Percentiles rank a stretch among this genome's conserved stretches.
Evolutionary conservation across 2,113 vertebrate genomes (phyloP).

Genomic region (Nannobrachium achirus): DNA sequence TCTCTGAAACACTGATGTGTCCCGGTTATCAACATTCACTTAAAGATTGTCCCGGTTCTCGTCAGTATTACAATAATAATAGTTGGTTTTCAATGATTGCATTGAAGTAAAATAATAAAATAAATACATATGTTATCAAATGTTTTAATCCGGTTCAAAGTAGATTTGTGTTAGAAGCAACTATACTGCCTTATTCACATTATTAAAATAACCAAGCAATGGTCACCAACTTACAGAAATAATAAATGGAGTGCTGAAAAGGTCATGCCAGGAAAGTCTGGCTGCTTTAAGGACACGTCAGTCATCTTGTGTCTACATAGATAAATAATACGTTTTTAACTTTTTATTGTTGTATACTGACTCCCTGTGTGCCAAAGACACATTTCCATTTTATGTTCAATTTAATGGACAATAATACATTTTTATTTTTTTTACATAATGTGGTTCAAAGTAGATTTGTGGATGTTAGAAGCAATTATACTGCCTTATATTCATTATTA

Average conservation of each 20-base stretch:
- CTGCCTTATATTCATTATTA: no score
- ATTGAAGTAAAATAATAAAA: no score
- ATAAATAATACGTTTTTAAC: neutral
- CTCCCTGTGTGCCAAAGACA: neutral
- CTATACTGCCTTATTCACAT: neutral
- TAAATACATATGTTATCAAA: no score
- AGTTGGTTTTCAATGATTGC: no score
- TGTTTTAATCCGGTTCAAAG: neutral
- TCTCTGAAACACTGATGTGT: no score
- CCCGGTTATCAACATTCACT: no score
- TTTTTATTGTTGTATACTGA: no score
- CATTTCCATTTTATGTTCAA: neutral
- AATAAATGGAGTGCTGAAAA: constrained; percentile 34
- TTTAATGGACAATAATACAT: no score
- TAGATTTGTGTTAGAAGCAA: neutral
- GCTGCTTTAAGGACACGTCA: neutral
- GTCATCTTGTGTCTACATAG: neutral
- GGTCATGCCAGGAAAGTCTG: constrained; percentile 20
- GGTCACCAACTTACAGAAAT: no score
- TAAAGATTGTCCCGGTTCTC: no score
- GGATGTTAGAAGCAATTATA: neutral
- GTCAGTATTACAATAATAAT: no score
- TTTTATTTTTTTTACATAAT: no score
- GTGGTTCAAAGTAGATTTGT: neutral
- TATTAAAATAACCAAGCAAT: neutral